Evolutionary conservation across 2,888 invertebrate species (phyloP).

Genomic region (Trichacis sp.): DNA sequence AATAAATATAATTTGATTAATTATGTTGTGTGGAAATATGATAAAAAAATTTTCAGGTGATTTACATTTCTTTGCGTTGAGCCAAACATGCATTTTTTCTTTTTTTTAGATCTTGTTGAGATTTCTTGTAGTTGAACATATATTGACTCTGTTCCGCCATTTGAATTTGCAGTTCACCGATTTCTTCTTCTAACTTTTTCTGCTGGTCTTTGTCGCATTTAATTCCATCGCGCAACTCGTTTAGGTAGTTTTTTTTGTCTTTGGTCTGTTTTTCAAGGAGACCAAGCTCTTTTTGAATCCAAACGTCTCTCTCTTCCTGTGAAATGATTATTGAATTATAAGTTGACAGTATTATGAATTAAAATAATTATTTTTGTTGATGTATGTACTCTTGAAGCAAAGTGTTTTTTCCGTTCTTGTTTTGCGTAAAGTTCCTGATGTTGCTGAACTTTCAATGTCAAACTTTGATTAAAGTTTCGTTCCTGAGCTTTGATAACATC

Average conservation of each 20-base stretch:
- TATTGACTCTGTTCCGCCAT: no score
- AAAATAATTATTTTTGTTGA: no score
- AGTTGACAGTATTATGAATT: no score
- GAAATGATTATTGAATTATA: slow-evolving; percentile 5
- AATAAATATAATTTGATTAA: no score
- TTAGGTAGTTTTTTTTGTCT: slow-evolving; percentile 92
- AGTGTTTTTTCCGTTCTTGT: slow-evolving; percentile 97
- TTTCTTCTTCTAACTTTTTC: slow-evolving; percentile 90
- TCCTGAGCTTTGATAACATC: slow-evolving; percentile 87
- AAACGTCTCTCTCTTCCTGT: slow-evolving; percentile 93
- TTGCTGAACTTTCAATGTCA: slow-evolving; percentile 93
- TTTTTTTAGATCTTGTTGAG: no score
- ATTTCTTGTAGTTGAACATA: no score
- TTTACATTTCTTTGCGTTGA: no score
- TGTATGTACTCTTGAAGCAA: slow-evolving; percentile 75
- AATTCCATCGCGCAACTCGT: not conserved
- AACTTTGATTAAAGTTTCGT: slow-evolving; percentile 89
- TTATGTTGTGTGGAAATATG: no score
- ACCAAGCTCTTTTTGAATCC: slow-evolving; percentile 96
- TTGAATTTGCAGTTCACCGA: no score
- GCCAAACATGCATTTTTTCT: no score
- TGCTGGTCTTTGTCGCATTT: slow-evolving; percentile 68
- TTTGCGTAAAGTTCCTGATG: slow-evolving; percentile 97
- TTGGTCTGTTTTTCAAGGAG: slow-evolving; percentile 91
- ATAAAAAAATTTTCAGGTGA: no score